Evolutionary conservation across 30 jellyfish, hydroid and myxozoan genomes (phyloP).

Genomic region (Haliclystus octoradiatus): DNA sequence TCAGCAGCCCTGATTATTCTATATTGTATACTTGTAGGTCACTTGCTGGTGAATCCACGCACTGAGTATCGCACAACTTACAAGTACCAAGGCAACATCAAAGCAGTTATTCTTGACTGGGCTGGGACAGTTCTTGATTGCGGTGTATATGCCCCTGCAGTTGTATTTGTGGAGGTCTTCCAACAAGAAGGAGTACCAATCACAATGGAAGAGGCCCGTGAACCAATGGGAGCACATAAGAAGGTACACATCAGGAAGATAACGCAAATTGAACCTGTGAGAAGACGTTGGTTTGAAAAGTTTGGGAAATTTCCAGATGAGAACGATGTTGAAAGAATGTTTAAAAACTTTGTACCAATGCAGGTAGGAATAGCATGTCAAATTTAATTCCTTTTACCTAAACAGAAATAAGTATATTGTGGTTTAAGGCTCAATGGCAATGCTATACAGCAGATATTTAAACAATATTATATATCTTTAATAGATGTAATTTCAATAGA

Average conservation of each 20-base stretch:
- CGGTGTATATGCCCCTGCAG: constrained; percentile 98
- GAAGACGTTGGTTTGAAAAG: constrained; percentile 78
- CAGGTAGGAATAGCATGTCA: constrained; percentile 35
- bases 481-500: neutral
- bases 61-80: constrained; percentile 68
- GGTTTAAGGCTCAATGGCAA: neutral
- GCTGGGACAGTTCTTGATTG: constrained; percentile 97
- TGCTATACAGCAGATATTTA: neutral
- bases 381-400: neutral
- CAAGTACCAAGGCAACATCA: constrained; percentile 79
- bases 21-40: constrained; percentile 23
- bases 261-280: constrained; percentile 84
- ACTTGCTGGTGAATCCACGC: constrained; percentile 62
- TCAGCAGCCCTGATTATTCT: neutral
- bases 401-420: neutral
- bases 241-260: constrained; percentile 72
- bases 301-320: constrained; percentile 69
- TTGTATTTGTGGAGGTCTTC: constrained; percentile 74
- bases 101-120: constrained; percentile 93
- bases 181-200: constrained; percentile 87
- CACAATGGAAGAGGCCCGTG: constrained; percentile 92
- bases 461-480: neutral
- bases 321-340: constrained; percentile 87
- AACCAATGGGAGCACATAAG: constrained; percentile 96
- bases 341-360: constrained; percentile 76